A percentile compares a stretch with the other conserved stretches of the same genome.
phyloP scores from a whole-genome alignment of 2,888 invertebrate genomes.

The Caenorhabditis sp. region DNA sequence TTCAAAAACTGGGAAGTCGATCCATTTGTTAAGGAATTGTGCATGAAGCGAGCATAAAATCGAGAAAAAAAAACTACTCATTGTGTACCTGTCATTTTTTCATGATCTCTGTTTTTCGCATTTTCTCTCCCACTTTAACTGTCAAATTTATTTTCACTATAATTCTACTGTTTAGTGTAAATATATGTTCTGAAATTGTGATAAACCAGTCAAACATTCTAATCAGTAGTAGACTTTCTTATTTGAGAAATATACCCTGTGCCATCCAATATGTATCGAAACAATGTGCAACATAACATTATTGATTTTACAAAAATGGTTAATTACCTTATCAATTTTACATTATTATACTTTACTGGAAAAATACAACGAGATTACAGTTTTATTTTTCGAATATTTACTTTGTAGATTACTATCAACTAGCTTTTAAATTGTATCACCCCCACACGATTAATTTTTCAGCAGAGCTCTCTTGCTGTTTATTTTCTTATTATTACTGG shows the following conservation, averaged over 20 bases:
- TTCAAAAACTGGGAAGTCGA: conserved; percentile 65
- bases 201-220: conserved; percentile 21
- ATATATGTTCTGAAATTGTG: conserved; percentile 11
- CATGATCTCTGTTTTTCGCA: neutral
- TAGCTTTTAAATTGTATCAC: neutral
- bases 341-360: no score
- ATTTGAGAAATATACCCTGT: neutral
- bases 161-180: neutral
- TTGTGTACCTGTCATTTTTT: conserved; percentile 6
- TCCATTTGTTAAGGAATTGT: conserved; percentile 58
- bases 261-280: neutral
- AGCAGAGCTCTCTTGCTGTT: conserved; percentile 1
- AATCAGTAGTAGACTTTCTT: conserved; percentile 6
- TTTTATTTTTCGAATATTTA: neutral
- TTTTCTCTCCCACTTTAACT: neutral
- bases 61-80: neutral
- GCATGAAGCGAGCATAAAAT: conserved; percentile 46
- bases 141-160: neutral
- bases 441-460: no score
- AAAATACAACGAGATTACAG: neutral
- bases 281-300: neutral
- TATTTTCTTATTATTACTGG: neutral
- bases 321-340: no score
- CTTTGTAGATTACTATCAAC: neutral
- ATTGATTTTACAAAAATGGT: neutral